Evolutionary conservation across 92 coral and sea anemone species (phyloP).

Genomic region (Montipora capitata): DNA sequence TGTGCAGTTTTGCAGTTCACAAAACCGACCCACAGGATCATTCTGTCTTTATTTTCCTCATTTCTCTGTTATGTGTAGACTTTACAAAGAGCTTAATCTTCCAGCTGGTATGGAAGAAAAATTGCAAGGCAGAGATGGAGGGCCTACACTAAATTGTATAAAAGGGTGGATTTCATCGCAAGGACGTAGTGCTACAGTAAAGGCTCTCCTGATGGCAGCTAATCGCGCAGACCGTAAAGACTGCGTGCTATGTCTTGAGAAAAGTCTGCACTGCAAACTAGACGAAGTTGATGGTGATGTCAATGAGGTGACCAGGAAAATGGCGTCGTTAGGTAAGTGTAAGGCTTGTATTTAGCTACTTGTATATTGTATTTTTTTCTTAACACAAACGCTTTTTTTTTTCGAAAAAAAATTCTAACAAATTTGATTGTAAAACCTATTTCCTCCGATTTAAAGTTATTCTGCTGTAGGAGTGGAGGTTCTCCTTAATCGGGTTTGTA

Average conservation of each 20-base stretch:
- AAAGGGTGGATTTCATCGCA: slow-evolving; percentile 57
- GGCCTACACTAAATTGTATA: slow-evolving; percentile 77
- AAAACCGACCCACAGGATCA: too few species aligned
- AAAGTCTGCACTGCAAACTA: slow-evolving; percentile 44
- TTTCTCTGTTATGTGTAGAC: slow-evolving; percentile 14
- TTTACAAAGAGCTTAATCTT: slow-evolving; percentile 65
- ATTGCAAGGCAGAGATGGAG: slow-evolving; percentile 35
- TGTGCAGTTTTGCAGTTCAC: too few species aligned
- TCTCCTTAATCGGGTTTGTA: too few species aligned
- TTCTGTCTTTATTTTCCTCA: neutral
- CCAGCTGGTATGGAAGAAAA: slow-evolving; percentile 55
- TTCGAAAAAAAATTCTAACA: too few species aligned
- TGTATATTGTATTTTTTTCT: too few species aligned
- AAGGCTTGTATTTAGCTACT: too few species aligned
- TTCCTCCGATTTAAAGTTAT: too few species aligned
- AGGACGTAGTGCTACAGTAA: slow-evolving; percentile 72
- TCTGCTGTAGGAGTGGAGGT: too few species aligned
- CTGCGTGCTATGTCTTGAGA: slow-evolving; percentile 50
- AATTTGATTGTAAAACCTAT: too few species aligned
- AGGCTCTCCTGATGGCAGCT: slow-evolving; percentile 49
- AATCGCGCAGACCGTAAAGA: slow-evolving; percentile 65
- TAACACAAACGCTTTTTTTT: too few species aligned
- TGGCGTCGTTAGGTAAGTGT: slow-evolving; percentile 3
- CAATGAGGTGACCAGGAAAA: slow-evolving; percentile 18
- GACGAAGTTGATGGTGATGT: slow-evolving; percentile 34